phyloP scores from a whole-genome alignment of 2,797 vertebrate species.

The Acrossocheilus wenchowensis region DNA sequence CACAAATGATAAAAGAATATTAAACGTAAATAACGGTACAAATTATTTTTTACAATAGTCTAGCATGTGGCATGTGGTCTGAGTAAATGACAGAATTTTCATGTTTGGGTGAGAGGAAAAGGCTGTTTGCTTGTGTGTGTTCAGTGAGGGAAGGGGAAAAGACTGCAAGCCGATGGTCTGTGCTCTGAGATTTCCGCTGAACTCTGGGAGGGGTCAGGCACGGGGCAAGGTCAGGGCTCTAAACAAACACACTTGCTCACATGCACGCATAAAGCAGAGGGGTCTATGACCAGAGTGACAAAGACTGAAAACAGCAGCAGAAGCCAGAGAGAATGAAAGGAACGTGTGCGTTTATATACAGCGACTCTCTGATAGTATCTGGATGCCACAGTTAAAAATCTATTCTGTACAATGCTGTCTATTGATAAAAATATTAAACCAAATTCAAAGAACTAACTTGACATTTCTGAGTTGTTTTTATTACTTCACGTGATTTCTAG shows the following conservation, averaged over 20 bases:
- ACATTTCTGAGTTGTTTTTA: not conserved
- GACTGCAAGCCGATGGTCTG: constrained; percentile 70
- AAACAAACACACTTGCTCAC: constrained; percentile 48
- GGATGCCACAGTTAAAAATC: not conserved
- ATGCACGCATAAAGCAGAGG: constrained; percentile 23
- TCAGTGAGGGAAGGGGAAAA: constrained; percentile 65
- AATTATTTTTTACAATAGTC: not conserved
- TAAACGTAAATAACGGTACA: not conserved
- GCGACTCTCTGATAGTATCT: not conserved
- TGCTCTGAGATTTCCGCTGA: constrained; percentile 74
- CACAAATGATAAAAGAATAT: not conserved
- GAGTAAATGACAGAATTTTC: not conserved
- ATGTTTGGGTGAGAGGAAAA: constrained; percentile 37
- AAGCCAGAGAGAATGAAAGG: constrained; percentile 7
- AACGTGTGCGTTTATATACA: not conserved
- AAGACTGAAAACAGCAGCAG: constrained; percentile 34
- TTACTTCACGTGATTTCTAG: not conserved
- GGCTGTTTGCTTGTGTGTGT: constrained; percentile 56
- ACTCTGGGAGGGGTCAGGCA: constrained; percentile 74
- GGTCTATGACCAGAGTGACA: constrained; percentile 31
- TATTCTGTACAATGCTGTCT: not conserved
- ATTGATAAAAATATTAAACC: not conserved
- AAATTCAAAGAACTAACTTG: not conserved
- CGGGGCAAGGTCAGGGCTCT: constrained; percentile 66
- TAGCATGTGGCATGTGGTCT: not conserved